A percentile compares a stretch with the other conserved stretches of the same genome.
phyloP scores from a whole-genome alignment of 2,113 vertebrate genomes.

The Sinocyclocheilus rhinocerous region DNA sequence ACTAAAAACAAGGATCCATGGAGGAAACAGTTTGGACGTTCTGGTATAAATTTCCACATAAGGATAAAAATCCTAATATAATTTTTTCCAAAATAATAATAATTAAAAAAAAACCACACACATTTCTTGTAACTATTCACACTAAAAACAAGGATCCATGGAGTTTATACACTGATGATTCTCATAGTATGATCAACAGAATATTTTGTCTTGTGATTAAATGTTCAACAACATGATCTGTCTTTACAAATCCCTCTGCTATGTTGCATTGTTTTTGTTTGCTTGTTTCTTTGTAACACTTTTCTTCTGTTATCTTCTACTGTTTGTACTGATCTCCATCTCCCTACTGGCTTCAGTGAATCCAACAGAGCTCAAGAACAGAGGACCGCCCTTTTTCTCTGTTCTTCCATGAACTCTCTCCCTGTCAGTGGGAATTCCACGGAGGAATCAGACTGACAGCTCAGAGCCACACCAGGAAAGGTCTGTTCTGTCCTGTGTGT shows the following conservation, averaged over 20 bases:
- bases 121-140: too few relatives aligned
- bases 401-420: conserved; percentile 22
- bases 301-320: conserved; percentile 10
- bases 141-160: background rate
- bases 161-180: background rate
- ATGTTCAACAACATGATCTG: background rate
- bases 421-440: conserved; percentile 24
- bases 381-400: background rate
- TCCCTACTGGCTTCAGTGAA: conserved; percentile 16
- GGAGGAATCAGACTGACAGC: conserved; percentile 50
- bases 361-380: background rate
- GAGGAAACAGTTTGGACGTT: background rate
- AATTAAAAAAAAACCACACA: too few relatives aligned
- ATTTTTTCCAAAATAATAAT: too few relatives aligned
- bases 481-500: background rate
- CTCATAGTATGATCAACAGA: background rate
- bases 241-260: background rate
- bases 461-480: conserved; percentile 21
- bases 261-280: conserved; percentile 3
- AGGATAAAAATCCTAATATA: background rate
- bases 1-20: background rate
- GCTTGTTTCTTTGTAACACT: conserved; percentile 7
- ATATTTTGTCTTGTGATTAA: conserved; percentile 12
- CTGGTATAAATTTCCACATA: background rate
- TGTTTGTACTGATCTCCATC: conserved; percentile 24